A percentile compares a stretch with the other conserved stretches of the same genome.
These are phyloP conservation scores for Nebria brevicollis DNA, from an alignment of 2,888 invertebrate genomes.

Conservation along the genomic window DNA sequence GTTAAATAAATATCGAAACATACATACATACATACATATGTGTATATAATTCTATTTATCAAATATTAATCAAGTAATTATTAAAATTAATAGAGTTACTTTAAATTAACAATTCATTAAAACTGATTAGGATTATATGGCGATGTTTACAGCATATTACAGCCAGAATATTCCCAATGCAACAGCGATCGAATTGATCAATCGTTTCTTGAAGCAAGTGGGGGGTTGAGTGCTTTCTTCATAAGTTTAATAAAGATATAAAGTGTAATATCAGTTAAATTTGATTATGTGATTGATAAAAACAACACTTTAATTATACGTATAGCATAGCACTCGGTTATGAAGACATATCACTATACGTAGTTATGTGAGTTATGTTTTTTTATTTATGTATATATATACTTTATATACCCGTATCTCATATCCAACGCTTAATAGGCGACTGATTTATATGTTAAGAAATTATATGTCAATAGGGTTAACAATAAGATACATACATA, in stretches of 20 bases:
- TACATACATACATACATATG: neutral
- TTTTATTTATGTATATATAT: conserved; percentile 23
- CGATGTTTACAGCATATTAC: neutral
- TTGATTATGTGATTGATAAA: conserved; percentile 46
- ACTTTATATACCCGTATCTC: conserved; percentile 25
- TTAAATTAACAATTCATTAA: conserved; percentile 40
- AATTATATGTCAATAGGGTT: too few relatives aligned
- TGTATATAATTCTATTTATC: conserved; percentile 41
- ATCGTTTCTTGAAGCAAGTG: neutral
- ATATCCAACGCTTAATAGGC: conserved; percentile 6
- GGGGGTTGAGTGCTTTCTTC: neutral
- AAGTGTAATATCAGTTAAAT: conserved; percentile 8
- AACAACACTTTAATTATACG: conserved; percentile 51
- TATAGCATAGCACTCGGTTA: conserved; percentile 45
- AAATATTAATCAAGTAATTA: conserved; percentile 43
- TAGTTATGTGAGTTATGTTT: conserved; percentile 14
- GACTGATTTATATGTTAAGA: neutral
- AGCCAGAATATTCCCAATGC: neutral
- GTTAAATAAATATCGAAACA: too few relatives aligned
- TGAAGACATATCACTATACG: conserved; percentile 51
- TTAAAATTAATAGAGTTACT: conserved; percentile 44
- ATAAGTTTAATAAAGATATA: neutral
- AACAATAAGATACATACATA: too few relatives aligned
- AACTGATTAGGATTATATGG: conserved; percentile 39
- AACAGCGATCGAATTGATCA: neutral